A percentile compares a stretch with the other conserved stretches of the same genome.
Conservation (phyloP, 1,140 invertebrate species). For the Maconellicoccus hirsutus region DNA sequence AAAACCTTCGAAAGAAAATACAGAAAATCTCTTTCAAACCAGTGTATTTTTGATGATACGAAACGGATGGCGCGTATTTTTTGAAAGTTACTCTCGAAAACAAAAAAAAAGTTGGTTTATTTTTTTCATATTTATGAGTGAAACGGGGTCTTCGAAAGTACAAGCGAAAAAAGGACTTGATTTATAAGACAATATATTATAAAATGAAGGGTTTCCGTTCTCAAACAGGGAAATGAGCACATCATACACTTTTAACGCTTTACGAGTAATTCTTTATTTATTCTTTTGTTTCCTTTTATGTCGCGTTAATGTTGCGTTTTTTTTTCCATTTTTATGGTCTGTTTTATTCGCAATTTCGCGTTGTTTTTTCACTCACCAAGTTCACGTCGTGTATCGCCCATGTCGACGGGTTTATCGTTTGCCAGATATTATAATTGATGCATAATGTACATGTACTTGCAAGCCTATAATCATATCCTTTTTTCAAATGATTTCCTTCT, state of each 20-base stretch:
- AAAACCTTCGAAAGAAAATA: constrained; percentile 5
- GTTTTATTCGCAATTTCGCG: constrained; percentile 17
- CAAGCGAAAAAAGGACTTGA: constrained; percentile 12
- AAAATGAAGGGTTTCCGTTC: constrained; percentile 19
- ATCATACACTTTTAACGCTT: constrained; percentile 22
- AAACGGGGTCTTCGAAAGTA: neutral
- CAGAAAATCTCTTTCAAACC: neutral
- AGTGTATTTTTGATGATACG: constrained; percentile 17
- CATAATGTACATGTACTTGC: neutral
- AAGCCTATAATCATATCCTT: neutral
- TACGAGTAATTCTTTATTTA: constrained; percentile 22
- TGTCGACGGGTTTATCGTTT: constrained; percentile 2
- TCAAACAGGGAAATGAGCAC: constrained; percentile 17
- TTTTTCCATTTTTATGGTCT: constrained; percentile 13
- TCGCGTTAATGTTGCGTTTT: constrained; percentile 12
- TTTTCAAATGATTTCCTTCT: neutral
- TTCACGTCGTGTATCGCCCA: neutral
- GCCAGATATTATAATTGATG: neutral
- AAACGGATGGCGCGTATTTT: constrained; percentile 17
- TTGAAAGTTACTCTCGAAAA: neutral
- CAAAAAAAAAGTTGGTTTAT: constrained; percentile 10
- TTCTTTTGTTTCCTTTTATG: constrained; percentile 19
- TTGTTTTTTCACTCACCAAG: neutral
- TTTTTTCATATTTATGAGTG: constrained; percentile 17
- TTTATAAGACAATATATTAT: constrained; percentile 21